Conservation (phyloP, 2,888 invertebrate species). For the Lagria hirta region DNA sequence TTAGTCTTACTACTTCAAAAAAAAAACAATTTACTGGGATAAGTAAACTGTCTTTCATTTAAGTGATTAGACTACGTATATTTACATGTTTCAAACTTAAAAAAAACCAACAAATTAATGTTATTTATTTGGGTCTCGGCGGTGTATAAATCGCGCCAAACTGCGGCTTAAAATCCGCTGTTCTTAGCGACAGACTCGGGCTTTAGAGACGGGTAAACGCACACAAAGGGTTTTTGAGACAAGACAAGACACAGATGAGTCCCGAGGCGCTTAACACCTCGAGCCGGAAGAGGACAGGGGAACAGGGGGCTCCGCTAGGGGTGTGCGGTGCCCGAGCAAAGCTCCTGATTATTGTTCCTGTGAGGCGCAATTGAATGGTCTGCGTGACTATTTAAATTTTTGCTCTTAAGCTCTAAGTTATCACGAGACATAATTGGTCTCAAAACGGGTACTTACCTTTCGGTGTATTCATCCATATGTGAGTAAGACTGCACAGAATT, state of each 20-base stretch:
- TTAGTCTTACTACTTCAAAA: too few species aligned
- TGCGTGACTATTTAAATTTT: conserved; percentile 38
- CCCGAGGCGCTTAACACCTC: conserved; percentile 56
- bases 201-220: conserved; percentile 68
- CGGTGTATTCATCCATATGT: conserved; percentile 95
- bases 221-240: conserved; percentile 78
- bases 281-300: conserved; percentile 28
- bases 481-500: conserved; percentile 98
- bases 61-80: background rate
- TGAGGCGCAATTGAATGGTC: conserved; percentile 41
- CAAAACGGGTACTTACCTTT: conserved; percentile 81
- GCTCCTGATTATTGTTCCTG: conserved; percentile 40
- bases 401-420: conserved; percentile 26
- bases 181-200: conserved; percentile 54
- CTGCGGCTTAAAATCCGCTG: conserved; percentile 17
- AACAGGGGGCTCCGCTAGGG: conserved; percentile 48
- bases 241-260: conserved; percentile 81
- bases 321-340: conserved; percentile 54
- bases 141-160: conserved; percentile 28
- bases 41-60: background rate
- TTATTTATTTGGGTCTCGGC: conserved; percentile 19
- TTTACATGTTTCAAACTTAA: background rate
- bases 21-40: too few species aligned
- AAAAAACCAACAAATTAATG: conserved; percentile 13
- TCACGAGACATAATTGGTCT: conserved; percentile 18